Evolutionary conservation across 2,888 invertebrate species (phyloP), one percentile per base, ranked within the genome.

Genomic region (Adelognathus sp.): DNA sequence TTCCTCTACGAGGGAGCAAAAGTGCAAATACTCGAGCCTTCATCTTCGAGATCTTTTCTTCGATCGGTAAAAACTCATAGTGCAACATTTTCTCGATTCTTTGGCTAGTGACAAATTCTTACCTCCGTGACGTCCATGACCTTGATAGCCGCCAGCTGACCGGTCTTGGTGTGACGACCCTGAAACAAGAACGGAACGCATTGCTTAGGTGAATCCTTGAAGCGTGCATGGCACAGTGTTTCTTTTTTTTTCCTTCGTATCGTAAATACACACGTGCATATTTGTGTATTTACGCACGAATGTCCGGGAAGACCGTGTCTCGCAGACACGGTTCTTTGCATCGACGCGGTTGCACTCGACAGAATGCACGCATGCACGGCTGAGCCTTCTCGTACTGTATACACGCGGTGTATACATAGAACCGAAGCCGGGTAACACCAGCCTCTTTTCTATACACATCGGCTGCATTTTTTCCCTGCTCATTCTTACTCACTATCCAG

Each of bases 101-200:
- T 64, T 67, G n/a, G n/a, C 52, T 52, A 54, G 52, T 63, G n/a
- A 54, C 24, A 11, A 72, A 72, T 79, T 79, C 92, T 90, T 88
- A 94, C 94, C 93, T 99, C 99, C 86, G 99, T 99, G 89, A 99
- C 99, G 93, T 99, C 99, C 99, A 99, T 99, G 91, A 99, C 99
- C 94, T 99, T 99, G 93, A 99, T 99, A 92, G 99, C 99, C 85
- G 99, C 99, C 93, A 99, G 94, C 93, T 99, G 99, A 84, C 99
- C 99, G 86, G 99, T 99, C 94, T 99, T 99, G 85, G 99, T 99
- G 93, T 99, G 99, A 78, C 99, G 97, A 83, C 99, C 99, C 98
- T 99, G 92, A 73, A 90, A 90, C 83, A 76, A 85, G 84, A 87
- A 79, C 64, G 69, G 63, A 73, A 78, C 50, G 21, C 58, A 67